Evolutionary conservation across 2,888 invertebrate species (phyloP).

Genomic region (Drosophila lacicola): DNA sequence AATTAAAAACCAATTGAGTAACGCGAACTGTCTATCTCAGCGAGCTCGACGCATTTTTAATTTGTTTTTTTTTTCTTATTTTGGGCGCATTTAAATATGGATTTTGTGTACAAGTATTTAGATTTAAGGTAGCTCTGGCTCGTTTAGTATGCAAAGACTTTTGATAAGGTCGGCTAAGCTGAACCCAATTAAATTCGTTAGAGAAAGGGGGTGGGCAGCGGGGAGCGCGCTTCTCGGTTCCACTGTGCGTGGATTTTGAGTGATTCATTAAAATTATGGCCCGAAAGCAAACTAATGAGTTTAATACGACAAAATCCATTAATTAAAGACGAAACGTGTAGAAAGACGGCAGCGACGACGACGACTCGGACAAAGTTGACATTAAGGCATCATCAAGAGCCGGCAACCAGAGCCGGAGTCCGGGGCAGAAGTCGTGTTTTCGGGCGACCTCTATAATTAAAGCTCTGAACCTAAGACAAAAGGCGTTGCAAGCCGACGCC

Average conservation of each 20-base stretch:
- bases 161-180: conserved; percentile 48
- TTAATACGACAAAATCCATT: conserved; percentile 76
- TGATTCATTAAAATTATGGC: conserved; percentile 80
- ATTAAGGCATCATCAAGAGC: conserved; percentile 56
- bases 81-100: conserved; percentile 40
- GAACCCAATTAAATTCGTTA: conserved; percentile 31
- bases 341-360: conserved; percentile 32
- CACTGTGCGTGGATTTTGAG: conserved; percentile 68
- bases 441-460: conserved; percentile 77
- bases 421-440: conserved; percentile 5
- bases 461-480: conserved; percentile 61
- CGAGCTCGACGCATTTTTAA: conserved; percentile 64
- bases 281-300: conserved; percentile 81
- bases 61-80: conserved; percentile 63
- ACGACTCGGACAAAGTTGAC: conserved; percentile 57
- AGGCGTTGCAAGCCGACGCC: conserved; percentile 48
- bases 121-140: conserved; percentile 62
- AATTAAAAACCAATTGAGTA: conserved; percentile 79
- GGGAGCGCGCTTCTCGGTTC: conserved; percentile 11
- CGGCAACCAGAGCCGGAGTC: conserved; percentile 1
- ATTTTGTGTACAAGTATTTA: conserved; percentile 19
- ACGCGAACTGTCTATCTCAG: conserved; percentile 66
- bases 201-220: background rate
- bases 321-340: conserved; percentile 65
- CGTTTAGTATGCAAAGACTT: conserved; percentile 68